Percentiles rank a stretch among this genome's conserved stretches.
Conservation (phyloP, 2,113 vertebrate species). For the Macrotus californicus region DNA sequence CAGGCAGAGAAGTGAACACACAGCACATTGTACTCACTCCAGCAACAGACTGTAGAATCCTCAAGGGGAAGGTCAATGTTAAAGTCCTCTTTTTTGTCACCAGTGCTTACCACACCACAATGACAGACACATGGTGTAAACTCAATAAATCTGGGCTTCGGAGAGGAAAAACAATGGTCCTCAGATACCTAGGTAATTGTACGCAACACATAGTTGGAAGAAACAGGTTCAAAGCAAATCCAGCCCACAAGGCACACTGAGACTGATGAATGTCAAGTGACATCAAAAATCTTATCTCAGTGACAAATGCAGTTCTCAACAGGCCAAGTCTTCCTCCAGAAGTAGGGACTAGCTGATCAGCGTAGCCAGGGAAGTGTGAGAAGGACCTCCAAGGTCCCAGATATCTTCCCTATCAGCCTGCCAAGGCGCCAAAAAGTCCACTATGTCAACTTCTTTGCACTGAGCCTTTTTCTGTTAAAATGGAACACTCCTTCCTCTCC, state of each 20-base stretch:
- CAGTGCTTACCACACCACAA: background rate
- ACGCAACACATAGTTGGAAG: background rate
- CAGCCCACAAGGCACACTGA: background rate
- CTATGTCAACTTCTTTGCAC: background rate
- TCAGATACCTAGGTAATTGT: background rate
- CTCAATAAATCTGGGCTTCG: background rate
- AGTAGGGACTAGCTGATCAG: background rate
- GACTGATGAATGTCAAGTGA: background rate
- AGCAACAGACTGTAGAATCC: background rate
- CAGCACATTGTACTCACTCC: background rate
- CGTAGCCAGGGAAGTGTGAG: background rate
- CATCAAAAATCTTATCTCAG: background rate
- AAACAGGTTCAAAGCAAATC: background rate
- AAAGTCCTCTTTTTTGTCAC: background rate
- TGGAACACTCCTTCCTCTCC: too few relatives aligned
- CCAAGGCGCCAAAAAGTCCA: background rate
- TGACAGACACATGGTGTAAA: background rate
- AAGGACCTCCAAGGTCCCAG: background rate
- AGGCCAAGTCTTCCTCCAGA: background rate
- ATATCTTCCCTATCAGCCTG: background rate
- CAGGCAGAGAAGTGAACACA: background rate
- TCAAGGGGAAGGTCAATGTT: background rate
- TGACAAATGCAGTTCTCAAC: background rate
- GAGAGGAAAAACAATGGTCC: background rate
- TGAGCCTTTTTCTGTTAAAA: constrained; percentile 7